Conservation (phyloP, 2,797 vertebrate species). For the Sciurus carolinensis region DNA sequence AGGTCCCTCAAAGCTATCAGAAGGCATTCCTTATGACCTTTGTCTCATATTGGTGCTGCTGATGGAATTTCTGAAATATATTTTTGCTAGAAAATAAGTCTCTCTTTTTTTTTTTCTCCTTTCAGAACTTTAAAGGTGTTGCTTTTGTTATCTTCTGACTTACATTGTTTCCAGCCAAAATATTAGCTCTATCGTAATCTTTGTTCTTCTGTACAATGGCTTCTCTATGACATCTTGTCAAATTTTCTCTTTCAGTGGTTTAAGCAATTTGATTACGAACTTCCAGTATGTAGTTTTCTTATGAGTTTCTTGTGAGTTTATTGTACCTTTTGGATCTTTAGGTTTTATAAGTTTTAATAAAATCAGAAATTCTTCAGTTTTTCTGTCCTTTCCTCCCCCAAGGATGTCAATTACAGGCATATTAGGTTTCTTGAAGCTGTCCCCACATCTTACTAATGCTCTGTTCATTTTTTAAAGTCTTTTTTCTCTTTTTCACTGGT, state of each 20-base stretch:
- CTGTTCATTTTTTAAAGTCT: not conserved
- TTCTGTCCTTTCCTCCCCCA: not conserved
- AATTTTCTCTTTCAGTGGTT: not conserved
- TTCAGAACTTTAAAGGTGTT: not conserved
- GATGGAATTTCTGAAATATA: not conserved
- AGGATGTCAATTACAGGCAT: not conserved
- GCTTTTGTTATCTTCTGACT: not conserved
- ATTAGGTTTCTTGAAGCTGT: not conserved
- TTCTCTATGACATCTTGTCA: not conserved
- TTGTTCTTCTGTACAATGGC: not conserved
- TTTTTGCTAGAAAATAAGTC: not conserved
- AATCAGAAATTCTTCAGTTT: not conserved
- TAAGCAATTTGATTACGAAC: not conserved
- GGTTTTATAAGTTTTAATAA: not conserved
- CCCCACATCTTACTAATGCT: not conserved
- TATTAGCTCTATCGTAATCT: not conserved
- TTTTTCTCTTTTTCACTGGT: not conserved
- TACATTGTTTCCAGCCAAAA: not conserved
- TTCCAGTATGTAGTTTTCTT: not conserved
- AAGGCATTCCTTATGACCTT: not conserved
- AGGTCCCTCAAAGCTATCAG: not conserved
- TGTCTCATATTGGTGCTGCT: not conserved
- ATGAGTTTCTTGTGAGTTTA: not conserved
- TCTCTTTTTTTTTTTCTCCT: not conserved
- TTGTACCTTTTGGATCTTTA: not conserved